Conservation (phyloP, 2,113 vertebrate species). For the Craseonycteris thonglongyai region DNA sequence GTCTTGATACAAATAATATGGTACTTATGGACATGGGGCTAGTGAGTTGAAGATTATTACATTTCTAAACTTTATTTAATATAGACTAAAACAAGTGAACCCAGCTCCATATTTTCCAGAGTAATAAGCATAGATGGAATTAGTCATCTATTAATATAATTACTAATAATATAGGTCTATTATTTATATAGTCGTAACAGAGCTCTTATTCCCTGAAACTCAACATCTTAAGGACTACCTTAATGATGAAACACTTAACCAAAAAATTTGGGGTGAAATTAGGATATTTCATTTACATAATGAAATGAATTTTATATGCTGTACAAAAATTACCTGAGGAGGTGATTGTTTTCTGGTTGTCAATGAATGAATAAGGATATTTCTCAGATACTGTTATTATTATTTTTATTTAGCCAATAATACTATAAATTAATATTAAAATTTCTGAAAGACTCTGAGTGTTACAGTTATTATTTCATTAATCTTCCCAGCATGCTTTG, state of each 20-base stretch:
- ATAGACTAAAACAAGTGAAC: background rate
- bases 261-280: background rate
- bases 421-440: background rate
- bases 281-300: background rate
- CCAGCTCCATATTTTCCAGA: background rate
- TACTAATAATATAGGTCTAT: background rate
- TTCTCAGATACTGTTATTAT: background rate
- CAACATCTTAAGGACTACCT: background rate
- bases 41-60: background rate
- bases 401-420: background rate
- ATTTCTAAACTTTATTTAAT: background rate
- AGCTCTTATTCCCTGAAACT: background rate
- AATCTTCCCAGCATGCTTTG: background rate
- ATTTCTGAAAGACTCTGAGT: background rate
- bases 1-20: background rate
- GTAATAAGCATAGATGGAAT: background rate
- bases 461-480: background rate
- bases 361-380: background rate
- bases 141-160: conserved; percentile 5
- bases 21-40: background rate
- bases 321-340: background rate
- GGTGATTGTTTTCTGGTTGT: background rate
- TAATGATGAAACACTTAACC: background rate
- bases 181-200: background rate
- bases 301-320: background rate